Base-by-base conservation (phyloP, 2,888 invertebrate genomes). In the Mesorhabditis spiculigera region DNA sequence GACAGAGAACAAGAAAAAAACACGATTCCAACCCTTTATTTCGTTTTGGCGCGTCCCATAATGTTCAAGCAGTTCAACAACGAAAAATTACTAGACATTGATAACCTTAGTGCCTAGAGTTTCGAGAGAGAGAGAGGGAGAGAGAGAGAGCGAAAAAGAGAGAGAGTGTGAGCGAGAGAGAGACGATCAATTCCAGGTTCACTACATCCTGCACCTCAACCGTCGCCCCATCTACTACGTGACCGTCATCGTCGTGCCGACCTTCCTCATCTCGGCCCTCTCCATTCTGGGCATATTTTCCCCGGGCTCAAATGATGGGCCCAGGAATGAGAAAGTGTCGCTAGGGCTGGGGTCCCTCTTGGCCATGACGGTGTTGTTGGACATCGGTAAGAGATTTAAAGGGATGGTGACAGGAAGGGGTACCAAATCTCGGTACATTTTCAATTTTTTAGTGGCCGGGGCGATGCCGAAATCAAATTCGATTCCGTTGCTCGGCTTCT, bases 381-480 rank as follows among this genome's bases (percentile, higher is more conserved):
- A 80, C 68, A 80, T 80, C 68, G 79, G 58, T 50, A 50, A 28
- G 28, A 1, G 28, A 28, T 28, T 28, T 3, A 28, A 5, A 65
- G 16, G 5, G 41, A 41, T 64, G 13, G 16, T 10, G n/a, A 28
- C 8, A 13, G 8, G 13, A 10, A 13, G 10, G 28, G 71, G 67
- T 5, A 75, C 28, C 28, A 28, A 28, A 28, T 28, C 28, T 28
- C 28, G 28, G 28, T 28, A 78, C 65, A 63, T 28, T 28, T 28
- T 28, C 28, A 28, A 28, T 28, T 28, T 28, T 28, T 50, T 50
- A 50, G 58, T 83, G 0, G 81, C 82, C 4, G 80, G 81, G 5
- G 82, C 84, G 4, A 84, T 84, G 84, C 84, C 84, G 4, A 85
- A 85, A 70, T 79, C 78, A 69, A 84, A 84, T 68, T 81, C 82